Conservation (phyloP, 2,888 invertebrate genomes). For the Ceratothoa steindachneri region DNA sequence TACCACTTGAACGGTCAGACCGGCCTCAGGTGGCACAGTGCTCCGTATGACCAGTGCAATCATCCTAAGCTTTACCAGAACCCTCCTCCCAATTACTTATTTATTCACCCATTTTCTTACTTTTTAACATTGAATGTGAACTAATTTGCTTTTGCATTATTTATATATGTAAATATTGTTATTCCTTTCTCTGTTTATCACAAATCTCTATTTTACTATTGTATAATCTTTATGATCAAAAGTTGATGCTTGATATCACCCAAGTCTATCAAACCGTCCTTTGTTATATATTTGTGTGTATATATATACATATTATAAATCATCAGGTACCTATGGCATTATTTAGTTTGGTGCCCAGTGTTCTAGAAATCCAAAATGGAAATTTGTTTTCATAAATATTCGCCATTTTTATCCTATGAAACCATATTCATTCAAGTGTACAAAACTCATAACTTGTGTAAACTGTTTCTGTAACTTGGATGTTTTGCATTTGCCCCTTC, state of each 20-base stretch:
- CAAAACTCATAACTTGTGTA: not conserved
- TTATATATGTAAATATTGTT: not conserved
- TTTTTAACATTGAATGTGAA: too few relatives aligned
- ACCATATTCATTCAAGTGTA: not conserved
- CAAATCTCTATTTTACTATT: not conserved
- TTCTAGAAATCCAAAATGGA: too few relatives aligned
- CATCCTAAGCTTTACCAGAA: not conserved
- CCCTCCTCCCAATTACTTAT: too few relatives aligned
- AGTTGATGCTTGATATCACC: not conserved
- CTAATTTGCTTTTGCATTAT: too few relatives aligned
- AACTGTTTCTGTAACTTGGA: too few relatives aligned
- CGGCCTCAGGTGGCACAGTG: not conserved
- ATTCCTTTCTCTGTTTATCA: not conserved
- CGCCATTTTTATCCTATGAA: not conserved
- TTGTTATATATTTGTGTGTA: not conserved
- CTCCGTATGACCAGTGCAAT: not conserved
- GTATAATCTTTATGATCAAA: not conserved
- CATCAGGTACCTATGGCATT: too few relatives aligned
- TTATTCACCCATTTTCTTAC: too few relatives aligned
- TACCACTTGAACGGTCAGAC: not conserved
- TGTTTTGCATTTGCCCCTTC: too few relatives aligned
- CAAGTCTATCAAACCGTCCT: not conserved
- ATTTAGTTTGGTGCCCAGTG: too few relatives aligned
- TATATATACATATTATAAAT: too few relatives aligned
- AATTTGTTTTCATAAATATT: not conserved